Evolutionary conservation across 2,113 vertebrate species (phyloP).

Genomic region (Laticauda colubrina): DNA sequence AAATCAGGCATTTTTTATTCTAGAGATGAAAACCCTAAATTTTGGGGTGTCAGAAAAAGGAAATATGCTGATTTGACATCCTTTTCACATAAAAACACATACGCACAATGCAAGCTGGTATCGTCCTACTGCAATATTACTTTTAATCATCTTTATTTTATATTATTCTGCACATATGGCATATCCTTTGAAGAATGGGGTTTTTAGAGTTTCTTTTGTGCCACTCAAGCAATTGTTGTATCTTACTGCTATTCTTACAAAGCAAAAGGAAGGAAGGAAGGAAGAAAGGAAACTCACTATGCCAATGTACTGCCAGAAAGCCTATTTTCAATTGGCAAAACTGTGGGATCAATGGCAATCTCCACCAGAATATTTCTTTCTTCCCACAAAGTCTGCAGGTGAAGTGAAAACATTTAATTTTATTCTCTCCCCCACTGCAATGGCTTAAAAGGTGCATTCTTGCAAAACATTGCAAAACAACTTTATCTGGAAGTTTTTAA

Average conservation of each 20-base stretch:
- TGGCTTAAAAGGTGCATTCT: background rate
- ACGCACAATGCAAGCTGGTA: background rate
- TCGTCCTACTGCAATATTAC: background rate
- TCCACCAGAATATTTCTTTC: conserved; percentile 12
- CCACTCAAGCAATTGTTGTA: background rate
- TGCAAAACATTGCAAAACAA: background rate
- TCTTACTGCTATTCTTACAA: background rate
- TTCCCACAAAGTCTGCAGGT: background rate
- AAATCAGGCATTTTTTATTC: background rate
- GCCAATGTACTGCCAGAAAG: background rate
- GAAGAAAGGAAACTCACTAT: background rate
- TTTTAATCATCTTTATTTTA: background rate
- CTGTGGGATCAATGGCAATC: conserved; percentile 3
- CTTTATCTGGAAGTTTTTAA: background rate
- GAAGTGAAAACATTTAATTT: conserved; percentile 25
- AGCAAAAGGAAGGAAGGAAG: background rate
- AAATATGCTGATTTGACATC: background rate
- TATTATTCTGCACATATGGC: background rate
- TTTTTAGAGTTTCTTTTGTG: background rate
- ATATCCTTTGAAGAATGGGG: background rate
- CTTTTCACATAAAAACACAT: background rate
- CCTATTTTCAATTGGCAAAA: background rate
- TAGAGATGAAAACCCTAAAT: background rate
- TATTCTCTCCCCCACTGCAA: background rate
- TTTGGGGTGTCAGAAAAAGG: background rate